Evolutionary conservation across 2,888 invertebrate species (phyloP).

Genomic region (Dorcus hopei): DNA sequence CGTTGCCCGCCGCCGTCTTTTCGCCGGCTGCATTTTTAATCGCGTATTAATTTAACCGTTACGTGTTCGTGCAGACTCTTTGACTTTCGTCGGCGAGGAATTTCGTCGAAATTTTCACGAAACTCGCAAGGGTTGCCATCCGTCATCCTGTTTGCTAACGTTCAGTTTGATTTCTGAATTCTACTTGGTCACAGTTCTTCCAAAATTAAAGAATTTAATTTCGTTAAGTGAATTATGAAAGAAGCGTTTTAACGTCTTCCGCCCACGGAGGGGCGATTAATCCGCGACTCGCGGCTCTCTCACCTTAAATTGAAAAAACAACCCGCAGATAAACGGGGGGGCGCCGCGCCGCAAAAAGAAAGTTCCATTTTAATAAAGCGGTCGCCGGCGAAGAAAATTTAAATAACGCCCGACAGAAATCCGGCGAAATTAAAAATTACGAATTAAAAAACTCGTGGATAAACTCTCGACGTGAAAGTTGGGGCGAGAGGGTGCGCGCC

Average conservation of each 20-base stretch:
- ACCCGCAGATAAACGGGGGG: too few relatives aligned
- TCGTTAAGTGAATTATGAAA: too few relatives aligned
- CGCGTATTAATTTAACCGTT: slow-evolving; percentile 25
- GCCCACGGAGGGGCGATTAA: slow-evolving; percentile 20
- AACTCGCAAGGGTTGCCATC: too few relatives aligned
- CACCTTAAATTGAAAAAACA: too few relatives aligned
- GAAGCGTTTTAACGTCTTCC: neutral
- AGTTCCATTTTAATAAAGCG: slow-evolving; percentile 10
- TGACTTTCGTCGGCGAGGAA: neutral
- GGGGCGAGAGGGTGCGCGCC: neutral
- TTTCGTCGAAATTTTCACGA: too few relatives aligned
- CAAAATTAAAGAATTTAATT: neutral
- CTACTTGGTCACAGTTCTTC: neutral
- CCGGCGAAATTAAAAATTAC: slow-evolving; percentile 30
- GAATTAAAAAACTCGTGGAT: slow-evolving; percentile 24
- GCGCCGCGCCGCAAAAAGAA: neutral
- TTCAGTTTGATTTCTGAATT: too few relatives aligned
- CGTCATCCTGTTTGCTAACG: too few relatives aligned
- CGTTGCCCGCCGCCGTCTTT: slow-evolving; percentile 21
- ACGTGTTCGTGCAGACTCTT: slow-evolving; percentile 15
- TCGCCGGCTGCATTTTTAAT: slow-evolving; percentile 27
- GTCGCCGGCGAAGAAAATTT: slow-evolving; percentile 18
- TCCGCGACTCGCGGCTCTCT: slow-evolving; percentile 25
- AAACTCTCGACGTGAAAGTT: slow-evolving; percentile 17
- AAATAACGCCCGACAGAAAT: slow-evolving; percentile 17